Percentiles rank a stretch among this genome's conserved stretches.
Conservation (phyloP, 2,888 invertebrate species). For the Xylota segnis region DNA sequence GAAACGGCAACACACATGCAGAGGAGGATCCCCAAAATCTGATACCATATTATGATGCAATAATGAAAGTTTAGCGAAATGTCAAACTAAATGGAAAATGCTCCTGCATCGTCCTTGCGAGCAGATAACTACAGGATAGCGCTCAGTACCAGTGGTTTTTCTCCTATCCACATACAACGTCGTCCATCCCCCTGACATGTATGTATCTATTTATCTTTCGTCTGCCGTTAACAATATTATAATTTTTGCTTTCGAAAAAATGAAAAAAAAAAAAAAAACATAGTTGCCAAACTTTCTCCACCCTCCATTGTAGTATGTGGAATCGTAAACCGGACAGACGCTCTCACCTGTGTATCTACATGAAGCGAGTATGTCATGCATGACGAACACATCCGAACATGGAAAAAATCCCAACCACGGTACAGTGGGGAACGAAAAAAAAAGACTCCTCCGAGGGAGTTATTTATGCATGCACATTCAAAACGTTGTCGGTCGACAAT, state of each 20-base stretch:
- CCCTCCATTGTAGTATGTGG: constrained; percentile 1
- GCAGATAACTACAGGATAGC: not conserved
- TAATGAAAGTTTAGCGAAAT: constrained; percentile 51
- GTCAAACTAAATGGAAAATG: constrained; percentile 39
- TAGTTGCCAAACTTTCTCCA: constrained; percentile 1
- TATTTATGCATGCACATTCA: constrained; percentile 47
- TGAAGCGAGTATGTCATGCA: constrained; percentile 38
- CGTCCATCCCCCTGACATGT: not conserved
- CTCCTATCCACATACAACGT: not conserved
- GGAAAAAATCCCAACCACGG: constrained; percentile 20
- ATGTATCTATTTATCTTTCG: not conserved
- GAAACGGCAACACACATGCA: not conserved
- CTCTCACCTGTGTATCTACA: constrained; percentile 17
- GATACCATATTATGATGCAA: constrained; percentile 44
- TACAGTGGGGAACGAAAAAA: constrained; percentile 16
- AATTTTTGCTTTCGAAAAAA: constrained; percentile 13
- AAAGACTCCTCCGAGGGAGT: constrained; percentile 5
- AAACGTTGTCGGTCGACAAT: not conserved
- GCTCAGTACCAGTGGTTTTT: not conserved
- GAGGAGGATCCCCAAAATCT: constrained; percentile 16
- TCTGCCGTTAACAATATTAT: constrained; percentile 36
- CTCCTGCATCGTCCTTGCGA: not conserved
- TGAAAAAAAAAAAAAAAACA: constrained; percentile 1
- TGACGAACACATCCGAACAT: constrained; percentile 20
- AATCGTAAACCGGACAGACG: constrained; percentile 26